Percentiles rank a stretch among this genome's conserved stretches.
Conservation (phyloP, 2,888 invertebrate genomes). For the Pristionchus mayeri region DNA sequence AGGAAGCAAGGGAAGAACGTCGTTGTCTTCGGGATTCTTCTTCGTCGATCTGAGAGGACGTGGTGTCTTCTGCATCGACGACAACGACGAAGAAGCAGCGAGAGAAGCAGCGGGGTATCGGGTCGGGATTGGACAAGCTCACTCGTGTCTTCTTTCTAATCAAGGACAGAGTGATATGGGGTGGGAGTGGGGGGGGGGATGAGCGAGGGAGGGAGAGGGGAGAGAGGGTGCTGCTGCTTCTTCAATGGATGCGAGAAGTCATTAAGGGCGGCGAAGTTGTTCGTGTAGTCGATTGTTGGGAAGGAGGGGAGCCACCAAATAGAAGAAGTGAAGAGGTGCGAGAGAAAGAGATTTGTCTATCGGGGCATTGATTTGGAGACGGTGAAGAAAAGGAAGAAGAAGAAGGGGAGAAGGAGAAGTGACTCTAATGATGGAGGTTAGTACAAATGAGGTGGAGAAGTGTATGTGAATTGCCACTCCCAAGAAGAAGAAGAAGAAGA, state of each 20-base stretch:
- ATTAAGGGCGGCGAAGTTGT: slow-evolving; percentile 42
- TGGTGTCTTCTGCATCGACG: background rate
- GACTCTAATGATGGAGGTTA: slow-evolving; percentile 29
- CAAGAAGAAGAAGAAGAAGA: slow-evolving; percentile 16
- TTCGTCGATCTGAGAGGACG: background rate
- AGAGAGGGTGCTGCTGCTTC: slow-evolving; percentile 11
- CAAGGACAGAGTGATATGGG: slow-evolving; percentile 37
- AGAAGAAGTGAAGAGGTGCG: slow-evolving; percentile 39
- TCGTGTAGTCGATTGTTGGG: slow-evolving; percentile 15
- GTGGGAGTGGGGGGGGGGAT: background rate
- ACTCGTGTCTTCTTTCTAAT: slow-evolving; percentile 36
- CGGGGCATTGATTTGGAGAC: slow-evolving; percentile 21
- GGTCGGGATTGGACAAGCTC: background rate
- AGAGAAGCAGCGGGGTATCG: background rate
- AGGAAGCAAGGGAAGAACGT: background rate
- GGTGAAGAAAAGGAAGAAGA: background rate
- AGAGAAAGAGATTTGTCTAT: background rate
- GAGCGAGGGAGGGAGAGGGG: background rate
- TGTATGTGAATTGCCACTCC: slow-evolving; percentile 39
- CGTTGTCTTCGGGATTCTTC: slow-evolving; percentile 10
- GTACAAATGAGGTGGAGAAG: slow-evolving; percentile 20
- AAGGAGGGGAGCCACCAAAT: slow-evolving; percentile 13
- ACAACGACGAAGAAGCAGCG: background rate
- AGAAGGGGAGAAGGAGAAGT: background rate
- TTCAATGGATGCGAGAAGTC: slow-evolving; percentile 39